Evolutionary conservation across 1,140 invertebrate genomes (phyloP), one percentile per base, ranked within the genome.

Genomic region (Leptoteleia sp.): DNA sequence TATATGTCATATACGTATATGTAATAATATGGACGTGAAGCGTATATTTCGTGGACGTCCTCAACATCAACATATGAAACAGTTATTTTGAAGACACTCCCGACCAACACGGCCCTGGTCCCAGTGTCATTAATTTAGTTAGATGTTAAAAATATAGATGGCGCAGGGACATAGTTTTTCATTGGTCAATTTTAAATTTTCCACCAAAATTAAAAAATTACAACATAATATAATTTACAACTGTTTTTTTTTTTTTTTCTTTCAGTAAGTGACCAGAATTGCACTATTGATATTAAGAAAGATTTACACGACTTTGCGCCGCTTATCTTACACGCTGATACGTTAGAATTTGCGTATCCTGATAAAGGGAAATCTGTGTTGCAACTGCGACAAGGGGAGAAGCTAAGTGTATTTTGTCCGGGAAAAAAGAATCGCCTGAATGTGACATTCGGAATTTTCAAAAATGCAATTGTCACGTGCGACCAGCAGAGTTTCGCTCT

Each of bases 221-320:
- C n/a, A n/a, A n/a, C n/a, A n/a, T n/a, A n/a, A n/a, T n/a, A n/a
- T n/a, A n/a, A n/a, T n/a, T n/a, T n/a, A n/a, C n/a, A n/a, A n/a
- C n/a, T n/a, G n/a, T n/a, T n/a, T 25, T 29, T 4, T 29, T 29
- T 29, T 7, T 6, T 29, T 29, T 7, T 1, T 1, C 27, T 52
- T 61, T 29, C 40, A 59, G 68, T 3, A 15, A 22, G 43, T 25
- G 16, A 47, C 12, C 1, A 61, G 25, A 43, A 38, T 0, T 75
- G 54, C 12, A 11, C 17, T 0, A 61, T 65, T 1, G 40, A 57
- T 4, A 15, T 45, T 4, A 50, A 45, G 22, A 42, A 29, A 19
- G 71, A 65, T 43, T 22, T 75, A 3, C 61, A 59, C 11, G 61
- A 75, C 16, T 54, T 52, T 2, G 71, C 50, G 1, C 71, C 71